Percentiles rank a stretch among this genome's conserved stretches.
Conservation (phyloP, 2,113 vertebrate species). For the Chaetodon auriga region DNA sequence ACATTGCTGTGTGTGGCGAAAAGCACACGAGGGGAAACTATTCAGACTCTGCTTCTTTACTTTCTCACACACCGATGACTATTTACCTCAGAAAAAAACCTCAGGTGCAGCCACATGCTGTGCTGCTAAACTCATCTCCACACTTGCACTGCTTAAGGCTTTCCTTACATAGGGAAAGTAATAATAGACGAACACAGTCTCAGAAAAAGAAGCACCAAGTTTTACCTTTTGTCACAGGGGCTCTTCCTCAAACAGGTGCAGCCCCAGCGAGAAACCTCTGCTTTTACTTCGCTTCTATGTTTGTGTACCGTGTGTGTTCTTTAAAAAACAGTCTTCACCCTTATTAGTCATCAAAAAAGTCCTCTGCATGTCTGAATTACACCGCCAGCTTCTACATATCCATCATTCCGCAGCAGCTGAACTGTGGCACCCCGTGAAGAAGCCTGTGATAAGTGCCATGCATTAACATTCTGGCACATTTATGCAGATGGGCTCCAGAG, state of each 20-base stretch:
- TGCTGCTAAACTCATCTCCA: not conserved
- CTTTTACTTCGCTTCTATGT: conserved; percentile 24
- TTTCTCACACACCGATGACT: not conserved
- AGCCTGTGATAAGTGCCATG: conserved; percentile 43
- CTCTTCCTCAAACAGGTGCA: conserved; percentile 32
- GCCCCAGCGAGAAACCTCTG: conserved; percentile 14
- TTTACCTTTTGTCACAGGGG: conserved; percentile 4
- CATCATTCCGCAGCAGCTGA: conserved; percentile 33
- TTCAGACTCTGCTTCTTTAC: not conserved
- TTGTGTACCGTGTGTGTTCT: not conserved
- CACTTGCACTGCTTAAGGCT: not conserved
- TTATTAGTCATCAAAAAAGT: conserved; percentile 50
- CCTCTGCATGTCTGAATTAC: conserved; percentile 13
- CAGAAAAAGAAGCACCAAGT: not conserved
- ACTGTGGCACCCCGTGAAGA: conserved; percentile 40
- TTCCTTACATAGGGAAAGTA: not conserved
- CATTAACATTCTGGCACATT: conserved; percentile 61
- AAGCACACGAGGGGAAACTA: not conserved
- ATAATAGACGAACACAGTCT: not conserved
- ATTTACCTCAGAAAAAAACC: not conserved
- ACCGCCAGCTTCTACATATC: conserved; percentile 26
- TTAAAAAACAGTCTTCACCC: not conserved
- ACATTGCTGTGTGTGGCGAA: too few relatives aligned
- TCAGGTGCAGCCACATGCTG: not conserved
- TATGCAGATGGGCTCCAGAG: conserved; percentile 52